Base-by-base conservation (phyloP, 2,797 vertebrate species). In the Rhodeus uyekii region DNA sequence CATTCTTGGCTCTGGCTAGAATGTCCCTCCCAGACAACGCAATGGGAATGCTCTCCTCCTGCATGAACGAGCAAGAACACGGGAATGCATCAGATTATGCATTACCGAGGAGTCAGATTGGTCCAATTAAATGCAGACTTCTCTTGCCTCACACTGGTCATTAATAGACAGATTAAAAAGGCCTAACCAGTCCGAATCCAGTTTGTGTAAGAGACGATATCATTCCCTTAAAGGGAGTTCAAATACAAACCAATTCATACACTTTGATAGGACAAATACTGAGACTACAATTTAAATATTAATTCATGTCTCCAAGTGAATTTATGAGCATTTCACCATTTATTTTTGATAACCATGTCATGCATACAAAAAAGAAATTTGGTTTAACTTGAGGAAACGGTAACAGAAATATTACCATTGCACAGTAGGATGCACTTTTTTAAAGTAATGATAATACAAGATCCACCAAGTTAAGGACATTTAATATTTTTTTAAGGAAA, bases 21-120 rank as follows among this genome's bases (percentile, higher is more conserved):
- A 99, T 99, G 93, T 99, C 98, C 92, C 98, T 97, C 93, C 98
- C 98, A 91, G 98, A 99, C 90, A 99, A 96, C 92, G 98, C 98
- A 93, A 99, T 99, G 92, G 98, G 98, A 94, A 99, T 99, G 93
- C 98, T 99, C 93, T 99, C 98, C 96, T 99, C 98, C 98, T 99
- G 87, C 42, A 61, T 58, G 34, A 27, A 42, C 4, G 7, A 72
- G 42, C 7, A 61, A 65, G 55, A 80, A 48, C 72, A 58, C 24
- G 2, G 16, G 72, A 71, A 27, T 42, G 39, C 50, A 46, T 4
- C 18, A 46, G 16, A 18, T 16, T 14, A 46, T 46, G 44, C 44
- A 16, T 46, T 44, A 44, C 4, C 39, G 1, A 42, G 42, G n/a
- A n/a, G n/a, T n/a, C 39, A 83, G 38, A 58, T 76, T 55, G 74